Evolutionary conservation across 2,888 invertebrate genomes (phyloP), one percentile per base, ranked within the genome.

Genomic region (Orgyia antiqua): DNA sequence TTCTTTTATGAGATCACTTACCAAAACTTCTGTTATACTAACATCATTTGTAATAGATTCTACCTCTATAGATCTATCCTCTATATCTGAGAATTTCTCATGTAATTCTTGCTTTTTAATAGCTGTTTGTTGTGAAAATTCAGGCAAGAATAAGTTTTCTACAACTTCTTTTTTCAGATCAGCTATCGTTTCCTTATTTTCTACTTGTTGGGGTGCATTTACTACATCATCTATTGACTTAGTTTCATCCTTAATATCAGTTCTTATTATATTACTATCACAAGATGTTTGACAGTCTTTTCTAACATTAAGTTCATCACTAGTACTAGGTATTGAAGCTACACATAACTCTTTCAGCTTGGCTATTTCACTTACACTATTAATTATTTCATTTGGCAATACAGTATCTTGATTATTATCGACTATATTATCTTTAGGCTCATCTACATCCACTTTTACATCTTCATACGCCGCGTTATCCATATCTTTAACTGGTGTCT

Each of bases 251-350:
- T 60, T 65, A 59, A 63, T 62, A 68, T 73, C 73, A 72, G 72
- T 77, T 66, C 69, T 69, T 70, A 62, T 64, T 65, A 70, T 58
- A 51, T 68, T 76, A 75, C 64, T 78, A 79, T 79, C 80, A 79
- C 77, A 75, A 52, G 70, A 58, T 72, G 68, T 66, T 71, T 68
- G 58, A 73, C 80, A 83, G 79, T 83, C 82, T 80, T 83, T 65
- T 63, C 52, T 72, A 59, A 60, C 60, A 51, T 68, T 70, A 64
- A 73, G 69, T 70, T 75, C 66, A 54, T 69, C 69, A 70, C 77
- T 82, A 73, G 78, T 59, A 71, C 82, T 83, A 82, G 73, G 62
- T 62, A 68, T 68, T 55, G 73, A 71, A 41, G 70, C 70, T 73
- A 71, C 60, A 73, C 79, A 78, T 56, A 80, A 67, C 58, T 80